Base-by-base conservation (phyloP, 2,888 invertebrate species). In the Spisula solida region DNA sequence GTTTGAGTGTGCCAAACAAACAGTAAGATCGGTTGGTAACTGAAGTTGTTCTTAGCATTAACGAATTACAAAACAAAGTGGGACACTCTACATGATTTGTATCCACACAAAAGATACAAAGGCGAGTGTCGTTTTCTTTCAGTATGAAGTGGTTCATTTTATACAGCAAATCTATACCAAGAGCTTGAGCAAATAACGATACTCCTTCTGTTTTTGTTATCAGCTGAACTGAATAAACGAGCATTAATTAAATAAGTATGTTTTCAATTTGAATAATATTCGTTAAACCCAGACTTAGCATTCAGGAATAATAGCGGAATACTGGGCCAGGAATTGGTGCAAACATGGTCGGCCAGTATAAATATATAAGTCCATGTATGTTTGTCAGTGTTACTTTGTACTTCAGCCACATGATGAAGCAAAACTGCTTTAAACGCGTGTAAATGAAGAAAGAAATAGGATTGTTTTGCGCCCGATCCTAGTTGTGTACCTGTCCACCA, bases 221-320 rank as follows among this genome's bases (percentile, higher is more conserved):
- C 60, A 66, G 60, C 25, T 0, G 60, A 10, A 25, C 25, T 25
- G 60, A 66, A 66, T 66, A 25, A 66, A 66, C 60, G 2, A 2
- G 60, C 60, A 66, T 66, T 66, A 66, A 66, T 66, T 66, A 66
- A n/a, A 66, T 66, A 66, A 66, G 60, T 25, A 66, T 66, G 25
- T 66, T 66, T 66, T 66, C n/a, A 66, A 66, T 25, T 66, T 66
- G 60, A 25, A 66, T 66, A 66, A n/a, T 66, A 25, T 66, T 25
- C 25, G 20, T 66, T n/a, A 66, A 66, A 66, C 10, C 25, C 8
- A 8, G 60, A 25, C 60, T 66, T 25, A 51, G 51, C 51, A 51
- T 51, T 51, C 51, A 2, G 25, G 25, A 66, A 66, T 66, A 66
- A 66, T n/a, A 66, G 25, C 12, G 60, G 60, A 66, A 66, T 66